Evolutionary conservation across 2,797 vertebrate genomes (phyloP).

Genomic region (Aselliscus stoliczkanus): DNA sequence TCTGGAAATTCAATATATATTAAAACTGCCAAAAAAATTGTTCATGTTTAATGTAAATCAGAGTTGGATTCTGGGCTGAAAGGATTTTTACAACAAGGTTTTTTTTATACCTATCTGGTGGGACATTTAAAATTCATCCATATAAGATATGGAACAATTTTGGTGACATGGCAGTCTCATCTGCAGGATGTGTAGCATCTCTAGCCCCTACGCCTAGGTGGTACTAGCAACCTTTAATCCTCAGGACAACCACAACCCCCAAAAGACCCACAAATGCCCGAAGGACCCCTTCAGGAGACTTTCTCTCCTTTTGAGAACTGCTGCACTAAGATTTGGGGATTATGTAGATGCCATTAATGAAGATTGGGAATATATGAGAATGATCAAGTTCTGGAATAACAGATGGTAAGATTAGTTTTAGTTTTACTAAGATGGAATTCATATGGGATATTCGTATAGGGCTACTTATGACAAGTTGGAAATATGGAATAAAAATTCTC

Average conservation of each 20-base stretch:
- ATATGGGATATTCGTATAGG: not conserved
- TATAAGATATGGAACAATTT: not conserved
- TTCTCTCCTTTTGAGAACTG: not conserved
- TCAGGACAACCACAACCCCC: not conserved
- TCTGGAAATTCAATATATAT: slow-evolving; percentile 29
- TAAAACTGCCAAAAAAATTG: slow-evolving; percentile 18
- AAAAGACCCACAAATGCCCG: not conserved
- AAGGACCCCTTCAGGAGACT: not conserved
- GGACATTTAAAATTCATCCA: not conserved
- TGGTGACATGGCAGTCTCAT: not conserved
- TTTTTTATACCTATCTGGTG: not conserved
- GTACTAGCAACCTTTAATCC: not conserved
- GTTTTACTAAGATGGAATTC: not conserved
- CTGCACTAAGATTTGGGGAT: not conserved
- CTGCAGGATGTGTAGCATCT: not conserved
- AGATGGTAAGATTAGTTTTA: not conserved
- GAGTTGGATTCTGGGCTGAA: not conserved
- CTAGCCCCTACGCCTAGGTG: not conserved
- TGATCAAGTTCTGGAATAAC: not conserved
- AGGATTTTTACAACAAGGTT: not conserved
- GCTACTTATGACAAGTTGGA: not conserved
- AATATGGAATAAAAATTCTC: not conserved
- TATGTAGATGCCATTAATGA: not conserved
- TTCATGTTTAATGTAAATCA: slow-evolving; percentile 27
- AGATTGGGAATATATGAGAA: not conserved